Evolutionary conservation across 2,113 vertebrate species (phyloP), one percentile per base, ranked within the genome.

Genomic region (Protomyctophum bolini): DNA sequence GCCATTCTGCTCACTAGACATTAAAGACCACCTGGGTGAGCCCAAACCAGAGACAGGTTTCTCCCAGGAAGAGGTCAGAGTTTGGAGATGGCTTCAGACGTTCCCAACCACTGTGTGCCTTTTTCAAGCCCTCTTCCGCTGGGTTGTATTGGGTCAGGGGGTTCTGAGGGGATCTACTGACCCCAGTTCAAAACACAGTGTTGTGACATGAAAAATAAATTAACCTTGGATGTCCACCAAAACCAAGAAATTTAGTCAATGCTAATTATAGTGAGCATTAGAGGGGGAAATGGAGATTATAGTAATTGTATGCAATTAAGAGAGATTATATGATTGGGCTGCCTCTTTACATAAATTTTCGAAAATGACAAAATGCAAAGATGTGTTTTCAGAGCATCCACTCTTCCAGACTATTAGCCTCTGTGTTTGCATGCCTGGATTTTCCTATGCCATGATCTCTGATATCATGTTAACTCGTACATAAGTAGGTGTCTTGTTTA

Each of bases 21-120:
- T 87, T 78, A 86, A 59, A 83, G 83, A 85, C 81, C 85, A 88
- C 86, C 86, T 88, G 81, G 82, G 61, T 14, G 54, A 83, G 64
- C 69, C 74, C 77, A 80, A 59, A 64, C 73, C 59, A 12, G 46
- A 57, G 68, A 68, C 71, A 15, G 58, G 66, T 85, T 76, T 83
- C 70, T 64, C 58, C 59, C 60, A 71, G 67, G 58, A 47, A 82
- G 66, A 78, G 80, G 75, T 86, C 77, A 79, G 55, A 66, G 71
- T 80, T 81, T 74, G 56, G 70, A 63, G 0, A 41, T 41, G 8
- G 28, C 59, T 67, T 70, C 51, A 70, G 69, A 76, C 0, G 45
- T 71, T 85, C 33, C 69, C 67, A 83, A 73, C 73, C 85, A 77
- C 72, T 73, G 54, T 73, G 54, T 62, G 59, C 73, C 66, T 28